Percentiles rank a stretch among this genome's conserved stretches.
phyloP scores from a whole-genome alignment of 35 echinoderm and acorn worm species.

The Nesometra sesokonis region DNA sequence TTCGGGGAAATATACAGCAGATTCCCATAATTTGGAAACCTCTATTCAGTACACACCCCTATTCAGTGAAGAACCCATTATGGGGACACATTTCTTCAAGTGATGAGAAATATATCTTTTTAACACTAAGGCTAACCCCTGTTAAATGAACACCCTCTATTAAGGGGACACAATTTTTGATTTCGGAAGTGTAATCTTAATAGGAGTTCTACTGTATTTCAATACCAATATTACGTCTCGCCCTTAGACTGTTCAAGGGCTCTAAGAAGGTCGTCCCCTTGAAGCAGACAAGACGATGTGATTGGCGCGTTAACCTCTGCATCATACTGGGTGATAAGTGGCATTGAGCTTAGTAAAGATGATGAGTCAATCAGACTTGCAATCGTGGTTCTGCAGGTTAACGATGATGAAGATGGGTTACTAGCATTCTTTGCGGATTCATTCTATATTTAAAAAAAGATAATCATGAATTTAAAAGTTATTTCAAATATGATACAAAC shows the following conservation, averaged over 20 bases:
- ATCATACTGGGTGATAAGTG: conserved; percentile 29
- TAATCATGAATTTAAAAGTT: background rate
- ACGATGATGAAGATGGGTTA: background rate
- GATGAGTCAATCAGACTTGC: background rate
- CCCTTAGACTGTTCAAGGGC: conserved; percentile 25
- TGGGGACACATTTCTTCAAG: too few relatives aligned
- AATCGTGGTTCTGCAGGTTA: background rate
- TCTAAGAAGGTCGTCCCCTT: conserved; percentile 41
- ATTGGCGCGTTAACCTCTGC: conserved; percentile 51
- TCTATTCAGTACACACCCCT: too few relatives aligned
- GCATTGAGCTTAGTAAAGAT: background rate
- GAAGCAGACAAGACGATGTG: conserved; percentile 29
- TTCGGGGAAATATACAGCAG: too few relatives aligned
- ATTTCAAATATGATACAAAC: too few relatives aligned
- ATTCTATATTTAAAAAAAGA: background rate
- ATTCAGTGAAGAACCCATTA: too few relatives aligned
- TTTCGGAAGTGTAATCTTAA: too few relatives aligned
- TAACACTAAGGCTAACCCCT: too few relatives aligned
- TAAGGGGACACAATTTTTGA: too few relatives aligned
- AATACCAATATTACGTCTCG: background rate
- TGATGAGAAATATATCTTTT: too few relatives aligned
- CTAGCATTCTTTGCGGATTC: background rate
- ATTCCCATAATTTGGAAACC: too few relatives aligned
- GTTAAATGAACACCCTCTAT: too few relatives aligned
- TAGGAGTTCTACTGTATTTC: too few relatives aligned